Conservation (phyloP, 2,888 invertebrate species). For the Neoscelio sp. region DNA sequence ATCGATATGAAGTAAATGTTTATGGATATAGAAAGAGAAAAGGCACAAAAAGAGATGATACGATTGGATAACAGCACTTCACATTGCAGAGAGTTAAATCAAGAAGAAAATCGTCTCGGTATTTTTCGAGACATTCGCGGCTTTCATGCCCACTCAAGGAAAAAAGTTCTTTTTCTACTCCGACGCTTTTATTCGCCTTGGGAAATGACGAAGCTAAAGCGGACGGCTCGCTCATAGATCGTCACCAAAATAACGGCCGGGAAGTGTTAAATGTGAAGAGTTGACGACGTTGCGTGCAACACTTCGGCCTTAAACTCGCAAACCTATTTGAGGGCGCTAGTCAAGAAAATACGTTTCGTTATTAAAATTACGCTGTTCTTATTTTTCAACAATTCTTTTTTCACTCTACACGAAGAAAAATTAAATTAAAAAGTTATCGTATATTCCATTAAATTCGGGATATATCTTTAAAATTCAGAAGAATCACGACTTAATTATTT, state of each 20-base stretch:
- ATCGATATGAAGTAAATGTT: slow-evolving; percentile 43
- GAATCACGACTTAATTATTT: background rate
- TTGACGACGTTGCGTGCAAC: slow-evolving; percentile 1
- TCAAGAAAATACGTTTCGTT: no score
- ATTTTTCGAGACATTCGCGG: slow-evolving; percentile 60
- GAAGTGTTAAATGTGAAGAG: background rate
- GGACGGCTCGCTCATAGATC: background rate
- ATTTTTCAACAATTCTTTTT: no score
- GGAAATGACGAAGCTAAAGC: slow-evolving; percentile 16
- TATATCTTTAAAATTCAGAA: background rate
- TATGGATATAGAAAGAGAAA: slow-evolving; percentile 24
- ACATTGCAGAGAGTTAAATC: slow-evolving; percentile 57
- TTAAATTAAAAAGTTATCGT: no score
- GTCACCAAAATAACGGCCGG: slow-evolving; percentile 2
- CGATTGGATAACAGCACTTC: slow-evolving; percentile 48
- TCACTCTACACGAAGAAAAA: no score
- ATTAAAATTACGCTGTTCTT: no score
- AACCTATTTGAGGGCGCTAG: no score
- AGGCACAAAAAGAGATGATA: slow-evolving; percentile 17
- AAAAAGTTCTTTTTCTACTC: slow-evolving; percentile 58
- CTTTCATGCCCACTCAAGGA: slow-evolving; percentile 53
- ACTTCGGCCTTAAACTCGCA: no score
- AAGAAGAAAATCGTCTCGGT: slow-evolving; percentile 62
- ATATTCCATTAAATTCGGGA: no score
- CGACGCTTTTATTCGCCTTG: slow-evolving; percentile 57